A percentile compares a stretch with the other conserved stretches of the same genome.
Conservation (phyloP, 2,797 vertebrate genomes). For the Crypturellus tataupa region DNA sequence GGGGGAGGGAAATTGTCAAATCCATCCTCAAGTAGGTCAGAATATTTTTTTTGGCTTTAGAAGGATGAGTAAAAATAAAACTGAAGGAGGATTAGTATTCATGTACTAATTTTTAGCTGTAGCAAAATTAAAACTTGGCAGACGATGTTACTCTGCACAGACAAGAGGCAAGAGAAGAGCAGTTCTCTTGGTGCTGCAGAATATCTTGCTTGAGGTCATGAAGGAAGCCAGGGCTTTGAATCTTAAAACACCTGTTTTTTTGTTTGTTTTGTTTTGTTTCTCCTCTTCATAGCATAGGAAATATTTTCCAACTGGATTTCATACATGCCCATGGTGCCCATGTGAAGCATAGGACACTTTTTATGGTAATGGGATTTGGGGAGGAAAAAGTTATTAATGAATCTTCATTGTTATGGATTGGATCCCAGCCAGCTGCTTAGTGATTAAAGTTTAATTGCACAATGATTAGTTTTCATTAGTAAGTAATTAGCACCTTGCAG, state of each 20-base stretch:
- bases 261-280: background rate
- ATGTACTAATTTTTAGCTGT: constrained; percentile 38
- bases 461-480: constrained; percentile 76
- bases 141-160: background rate
- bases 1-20: background rate
- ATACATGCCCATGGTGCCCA: background rate
- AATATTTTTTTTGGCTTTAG: constrained; percentile 47
- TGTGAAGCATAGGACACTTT: background rate
- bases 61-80: constrained; percentile 54
- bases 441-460: constrained; percentile 73
- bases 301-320: background rate
- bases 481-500: constrained; percentile 66
- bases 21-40: constrained; percentile 45
- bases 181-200: background rate
- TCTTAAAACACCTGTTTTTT: background rate
- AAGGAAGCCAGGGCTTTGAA: background rate
- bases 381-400: constrained; percentile 63
- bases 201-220: background rate
- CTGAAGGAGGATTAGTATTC: constrained; percentile 45
- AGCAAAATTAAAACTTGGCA: background rate
- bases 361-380: background rate
- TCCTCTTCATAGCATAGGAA: background rate
- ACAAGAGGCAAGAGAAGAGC: background rate
- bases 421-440: constrained; percentile 63
- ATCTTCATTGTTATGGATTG: constrained; percentile 53